Base-by-base conservation (phyloP, 2,797 vertebrate genomes). In the Psittacula derbiana region DNA sequence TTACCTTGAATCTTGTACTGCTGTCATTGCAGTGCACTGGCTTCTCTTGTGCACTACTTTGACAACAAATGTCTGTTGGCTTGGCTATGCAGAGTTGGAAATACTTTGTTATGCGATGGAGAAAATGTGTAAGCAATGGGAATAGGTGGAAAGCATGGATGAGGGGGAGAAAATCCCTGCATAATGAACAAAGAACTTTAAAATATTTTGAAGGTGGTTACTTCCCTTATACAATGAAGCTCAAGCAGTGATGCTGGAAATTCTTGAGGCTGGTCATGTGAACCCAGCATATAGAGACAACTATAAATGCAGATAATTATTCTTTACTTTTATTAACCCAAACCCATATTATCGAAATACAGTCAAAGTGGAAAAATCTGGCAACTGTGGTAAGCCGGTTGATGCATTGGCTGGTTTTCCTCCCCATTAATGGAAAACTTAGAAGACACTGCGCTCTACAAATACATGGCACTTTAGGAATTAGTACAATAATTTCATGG, bases 1-100 rank as follows among this genome's bases (percentile, higher is more conserved):
- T 46, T 33, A 16, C 30, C 17, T 27, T 30, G 20, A 36, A 88
- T 53, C 9, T 52, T 27, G 30, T 33, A 4, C 20, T 57, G n/a
- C 13, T 80, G 58, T 33, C 9, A 0, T 21, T 84, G 16, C 31
- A 25, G 41, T 6, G 15, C 17, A 0, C 2, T n/a, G 52, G 3
- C 62, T 53, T 43, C 30, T 83, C 46, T 31, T 43, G 60, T 30
- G 30, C 12, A 0, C 31, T 62, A 5, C 44, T 16, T 52, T 78
- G 60, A 47, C 11, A 12, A 18, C n/a, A 62, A 16, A 25, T 15
- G 15, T n/a, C 16, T 44, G 7, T 38, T 87, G 79, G 13, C 38
- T 53, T 65, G 44, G 38, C n/a, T 50, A 0, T 23, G 16, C 20
- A 28, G 30, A 16, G 30, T 5, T 71, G 33, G n/a, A 67, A 40